These are phyloP conservation scores for Oreonectes daqikongensis DNA, from an alignment of 2,797 vertebrate species.

Conservation along the genomic window DNA sequence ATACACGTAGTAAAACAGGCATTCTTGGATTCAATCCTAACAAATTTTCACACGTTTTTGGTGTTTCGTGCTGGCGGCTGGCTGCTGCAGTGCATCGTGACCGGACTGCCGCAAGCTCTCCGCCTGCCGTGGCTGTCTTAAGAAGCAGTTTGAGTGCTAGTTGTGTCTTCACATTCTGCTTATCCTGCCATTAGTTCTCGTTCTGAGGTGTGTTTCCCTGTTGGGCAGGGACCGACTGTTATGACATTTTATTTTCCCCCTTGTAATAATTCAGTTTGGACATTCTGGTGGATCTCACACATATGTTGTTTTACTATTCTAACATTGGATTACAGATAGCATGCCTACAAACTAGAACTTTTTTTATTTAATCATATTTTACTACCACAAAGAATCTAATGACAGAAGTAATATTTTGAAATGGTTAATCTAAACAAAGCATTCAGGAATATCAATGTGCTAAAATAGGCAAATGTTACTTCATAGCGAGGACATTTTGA, in stretches of 20 bases:
- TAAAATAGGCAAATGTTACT: background rate
- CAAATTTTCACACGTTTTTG: background rate
- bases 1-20: background rate
- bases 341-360: background rate
- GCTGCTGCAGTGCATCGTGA: conserved; percentile 6
- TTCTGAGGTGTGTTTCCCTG: background rate
- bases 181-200: background rate
- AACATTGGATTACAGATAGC: background rate
- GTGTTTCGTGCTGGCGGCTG: background rate
- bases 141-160: background rate
- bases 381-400: background rate
- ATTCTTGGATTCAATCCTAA: conserved; percentile 6
- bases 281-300: background rate
- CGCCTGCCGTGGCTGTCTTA: background rate
- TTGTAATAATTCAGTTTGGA: background rate
- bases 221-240: background rate
- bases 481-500: background rate
- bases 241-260: background rate
- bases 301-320: background rate
- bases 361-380: background rate
- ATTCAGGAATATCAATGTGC: background rate
- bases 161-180: background rate
- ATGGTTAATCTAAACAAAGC: no score
- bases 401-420: no score
- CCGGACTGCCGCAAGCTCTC: background rate